Evolutionary conservation across 35 echinoderm and acorn worm genomes (phyloP), one percentile per base, ranked within the genome.

Genomic region (Hemicentrotus pulcherrimus): DNA sequence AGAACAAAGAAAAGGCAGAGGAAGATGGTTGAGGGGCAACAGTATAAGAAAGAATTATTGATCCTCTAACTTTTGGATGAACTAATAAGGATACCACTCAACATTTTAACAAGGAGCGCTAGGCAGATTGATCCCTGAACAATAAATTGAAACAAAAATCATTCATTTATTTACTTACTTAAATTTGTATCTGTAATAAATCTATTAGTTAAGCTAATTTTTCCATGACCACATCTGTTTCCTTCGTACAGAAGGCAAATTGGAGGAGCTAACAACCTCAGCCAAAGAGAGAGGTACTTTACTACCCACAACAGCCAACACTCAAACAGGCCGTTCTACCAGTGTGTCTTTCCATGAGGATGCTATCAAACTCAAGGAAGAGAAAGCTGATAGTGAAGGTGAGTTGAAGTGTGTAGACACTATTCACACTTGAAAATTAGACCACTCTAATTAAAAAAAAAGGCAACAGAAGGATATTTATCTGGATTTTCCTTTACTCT

Each of bases 271-370:
- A 8, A 28, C 86, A 30, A 2, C 94, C 31, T 86, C 61, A 50
- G 86, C 61, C n/a, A 92, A 92, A 55, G 95, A 95, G 11, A 65
- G 60, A 32, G 31, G n/a, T 87, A 46, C 9, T 11, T 14, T 93
- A 22, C 95, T 48, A 24, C 95, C 94, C 15, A 47, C 93, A 30
- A 88, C 91, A 45, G 93, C 95, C 32, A 93, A 93, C 31, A 93
- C 91, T 16, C 61, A 92, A 7, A 95, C 93, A 30, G 95, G 97
- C 47, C 92, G 95, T 71, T 78, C 47, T n/a, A 95, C 95, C 9
- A 94, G 95, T 94, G 95, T 97, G 31, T 96, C 97, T 0, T 97
- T 97, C 89, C 50, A 70, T 95, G 97, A 97, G 48, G 97, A 96
- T 92, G 97, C 97, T 22, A 91, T 97, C 32, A 94, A 88, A 71